Base-by-base conservation (phyloP, 2,888 invertebrate genomes). In the Eueremaeus valkanovi region DNA sequence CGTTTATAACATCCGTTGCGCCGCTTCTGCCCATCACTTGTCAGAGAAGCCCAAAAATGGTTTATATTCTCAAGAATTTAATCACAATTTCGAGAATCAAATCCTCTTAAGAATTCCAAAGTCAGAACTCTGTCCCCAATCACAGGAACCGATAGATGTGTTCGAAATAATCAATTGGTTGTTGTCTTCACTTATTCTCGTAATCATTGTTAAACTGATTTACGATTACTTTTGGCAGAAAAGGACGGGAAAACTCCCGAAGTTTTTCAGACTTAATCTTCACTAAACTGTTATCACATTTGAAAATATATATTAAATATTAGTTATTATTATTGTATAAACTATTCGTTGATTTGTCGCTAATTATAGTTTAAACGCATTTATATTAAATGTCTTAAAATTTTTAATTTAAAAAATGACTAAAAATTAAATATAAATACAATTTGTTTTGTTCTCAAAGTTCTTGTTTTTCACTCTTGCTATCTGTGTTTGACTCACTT, bases 151-250 rank as follows among this genome's bases (percentile, higher is more conserved):
- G 5, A 73, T 79, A 8, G 77, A 79, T 55, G 76, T 76, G 55
- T 76, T 80, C 5, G 80, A 79, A 73, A 33, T 80, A 36, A 73
- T 79, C 42, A 80, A 78, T 76, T 58, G 75, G 29, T 33, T 78
- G 1, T 76, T 79, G 63, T 77, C 76, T 21, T 66, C 78, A 33
- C 51, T 73, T 21, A 79, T 79, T 63, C 16, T 78, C 0, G 11
- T 78, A 16, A 78, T 79, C 18, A 49, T 80, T 40, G 18, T 76
- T n/a, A 80, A 80, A 70, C 61, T 79, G 2, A 70, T 77, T 1
- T 78, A 78, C 75, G 80, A 80, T 75, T 80, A 76, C 58, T 77
- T 78, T 74, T 78, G 77, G 73, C 79, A 79, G 51, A 78, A 79
- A 61, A 70, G 78, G 70, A 80, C 80, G n/a, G 79, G 79, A 13